Percentiles rank a stretch among this genome's conserved stretches.
Evolutionary conservation across 2,113 vertebrate species (phyloP).

Genomic region (Rhadina sibilatrix): DNA sequence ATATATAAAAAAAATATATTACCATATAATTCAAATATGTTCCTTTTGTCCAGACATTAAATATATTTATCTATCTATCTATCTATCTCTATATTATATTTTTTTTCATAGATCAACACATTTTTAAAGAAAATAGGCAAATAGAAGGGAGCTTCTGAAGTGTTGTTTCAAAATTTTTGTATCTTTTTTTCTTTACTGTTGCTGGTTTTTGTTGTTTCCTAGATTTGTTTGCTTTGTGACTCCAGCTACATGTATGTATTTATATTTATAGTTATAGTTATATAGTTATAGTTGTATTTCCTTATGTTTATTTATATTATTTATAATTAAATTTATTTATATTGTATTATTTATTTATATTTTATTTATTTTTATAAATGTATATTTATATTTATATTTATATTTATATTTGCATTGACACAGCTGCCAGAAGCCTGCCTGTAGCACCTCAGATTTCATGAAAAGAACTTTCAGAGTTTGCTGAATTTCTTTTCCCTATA

Average conservation of each 20-base stretch:
- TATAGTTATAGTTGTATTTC: not conserved
- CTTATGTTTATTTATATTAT: too few species aligned
- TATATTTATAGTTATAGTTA: not conserved
- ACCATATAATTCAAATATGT: too few species aligned
- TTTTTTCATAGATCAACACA: not conserved
- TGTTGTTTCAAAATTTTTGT: not conserved
- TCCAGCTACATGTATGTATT: not conserved
- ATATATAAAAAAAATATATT: too few species aligned
- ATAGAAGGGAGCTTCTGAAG: not conserved
- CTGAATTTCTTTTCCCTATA: not conserved
- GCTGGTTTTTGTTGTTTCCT: not conserved
- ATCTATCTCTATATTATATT: not conserved
- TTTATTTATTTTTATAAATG: too few species aligned
- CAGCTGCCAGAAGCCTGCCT: not conserved
- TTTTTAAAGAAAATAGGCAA: not conserved
- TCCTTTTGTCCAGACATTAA: not conserved
- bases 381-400: not conserved
- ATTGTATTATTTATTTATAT: too few species aligned
- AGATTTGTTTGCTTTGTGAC: not conserved
- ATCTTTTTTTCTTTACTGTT: too few species aligned
- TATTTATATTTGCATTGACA: not conserved
- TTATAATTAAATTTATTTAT: too few species aligned
- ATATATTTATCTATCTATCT: not conserved
- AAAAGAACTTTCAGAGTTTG: not conserved
- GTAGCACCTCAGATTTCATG: not conserved